Base-by-base conservation (phyloP, 30 jellyfish, hydroid and myxozoan species). In the Hydractinia symbiolongicarpus region DNA sequence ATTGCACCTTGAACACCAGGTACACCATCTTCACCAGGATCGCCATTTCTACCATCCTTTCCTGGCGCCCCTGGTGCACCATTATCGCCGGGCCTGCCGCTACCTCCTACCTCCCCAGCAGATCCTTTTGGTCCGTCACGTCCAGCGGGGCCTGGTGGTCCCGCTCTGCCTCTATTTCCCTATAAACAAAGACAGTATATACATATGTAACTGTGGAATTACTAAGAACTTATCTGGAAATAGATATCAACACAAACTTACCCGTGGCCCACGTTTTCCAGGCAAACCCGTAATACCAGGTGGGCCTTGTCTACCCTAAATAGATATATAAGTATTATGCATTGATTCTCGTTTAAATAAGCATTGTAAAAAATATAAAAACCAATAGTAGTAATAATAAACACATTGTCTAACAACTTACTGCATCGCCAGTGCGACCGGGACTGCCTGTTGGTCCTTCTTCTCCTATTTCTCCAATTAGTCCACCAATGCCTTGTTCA, bases 31-130 rank as follows among this genome's bases (percentile, higher is more conserved):
- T 89, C 90, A 56, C 96, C 96, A 20, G 87, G 52, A 19, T 79
- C 87, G 11, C 87, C 87, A 79, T 79, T 79, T 4, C 87, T 64
- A 5, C 87, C 87, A 50, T 69, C 84, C 64, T 79, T 77, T 9
- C 97, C 97, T 7, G 90, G 84, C 52, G 54, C 50, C 4, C 97
- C 97, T 58, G 81, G 73, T 4, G 92, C 97, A 51, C 97, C 97
- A 85, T 89, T 66, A 6, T 69, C 89, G 50, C 89, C 89, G 0
- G 89, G 94, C 10, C 77, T 17, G 15, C 94, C 94, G 30, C 84
- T 88, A 5, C 30, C 55, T 11, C 94, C 94, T 7, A 67, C 17
- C 62, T 79, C 79, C 11, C 92, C 92, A 21, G 82, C 21, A 30
- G 87, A 79, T 5, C 97, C 95, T 56, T 90, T 82, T 15, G 78